Evolutionary conservation across 2,113 vertebrate genomes (phyloP).

Genomic region (Gallinago jamesoni): DNA sequence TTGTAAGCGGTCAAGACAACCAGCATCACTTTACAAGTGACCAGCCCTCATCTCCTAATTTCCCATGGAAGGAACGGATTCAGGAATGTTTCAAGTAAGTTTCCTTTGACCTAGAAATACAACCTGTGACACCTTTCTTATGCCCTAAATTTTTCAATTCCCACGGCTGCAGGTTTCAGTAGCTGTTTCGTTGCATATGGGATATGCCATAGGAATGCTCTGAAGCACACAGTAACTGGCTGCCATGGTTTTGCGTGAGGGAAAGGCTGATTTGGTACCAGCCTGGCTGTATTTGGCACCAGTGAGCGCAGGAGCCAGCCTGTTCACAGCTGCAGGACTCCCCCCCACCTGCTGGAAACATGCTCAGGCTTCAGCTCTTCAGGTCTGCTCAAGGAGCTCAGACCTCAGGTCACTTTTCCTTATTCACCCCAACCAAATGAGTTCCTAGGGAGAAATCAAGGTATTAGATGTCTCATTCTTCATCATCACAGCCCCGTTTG

Average conservation of each 20-base stretch:
- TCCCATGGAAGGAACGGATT: not conserved
- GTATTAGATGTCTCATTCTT: too few species aligned
- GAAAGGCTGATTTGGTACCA: not conserved
- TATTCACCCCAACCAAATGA: not conserved
- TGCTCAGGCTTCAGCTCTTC: not conserved
- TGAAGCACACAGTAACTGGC: not conserved
- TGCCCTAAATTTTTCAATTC: not conserved
- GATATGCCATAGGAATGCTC: not conserved
- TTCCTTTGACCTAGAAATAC: not conserved
- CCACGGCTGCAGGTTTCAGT: not conserved
- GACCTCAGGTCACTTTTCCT: not conserved
- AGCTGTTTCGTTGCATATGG: not conserved
- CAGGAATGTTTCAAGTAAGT: not conserved
- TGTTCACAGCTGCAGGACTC: not conserved
- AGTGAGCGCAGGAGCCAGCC: accelerated
- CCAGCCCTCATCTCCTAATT: not conserved
- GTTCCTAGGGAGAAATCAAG: not conserved
- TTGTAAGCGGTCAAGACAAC: not conserved
- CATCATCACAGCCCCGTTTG: not conserved
- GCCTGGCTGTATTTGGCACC: not conserved
- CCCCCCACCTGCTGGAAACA: accelerated
- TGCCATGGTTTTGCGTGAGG: not conserved
- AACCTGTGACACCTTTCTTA: not conserved
- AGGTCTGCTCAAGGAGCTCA: not conserved
- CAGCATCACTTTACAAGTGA: not conserved